These are phyloP conservation scores for Calephelis nemesis DNA, from an alignment of 1,140 invertebrate species.

Conservation along the genomic window DNA sequence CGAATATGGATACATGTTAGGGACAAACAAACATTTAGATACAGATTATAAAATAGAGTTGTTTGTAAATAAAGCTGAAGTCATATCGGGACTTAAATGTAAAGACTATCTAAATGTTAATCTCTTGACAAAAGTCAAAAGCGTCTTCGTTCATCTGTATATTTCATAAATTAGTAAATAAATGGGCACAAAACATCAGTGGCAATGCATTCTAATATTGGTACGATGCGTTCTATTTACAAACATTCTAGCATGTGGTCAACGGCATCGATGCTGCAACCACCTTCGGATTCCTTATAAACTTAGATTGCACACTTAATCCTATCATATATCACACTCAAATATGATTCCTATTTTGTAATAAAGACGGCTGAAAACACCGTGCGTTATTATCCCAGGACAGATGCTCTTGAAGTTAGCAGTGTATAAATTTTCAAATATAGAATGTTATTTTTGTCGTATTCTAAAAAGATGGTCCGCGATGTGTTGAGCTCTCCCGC, in stretches of 20 bases:
- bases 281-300: conserved; percentile 66
- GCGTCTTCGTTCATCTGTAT: neutral
- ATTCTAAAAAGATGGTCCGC: conserved; percentile 78
- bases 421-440: conserved; percentile 76
- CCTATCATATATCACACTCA: conserved; percentile 27
- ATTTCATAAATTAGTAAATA: conserved; percentile 13
- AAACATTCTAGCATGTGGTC: conserved; percentile 78
- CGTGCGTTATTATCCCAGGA: conserved; percentile 28
- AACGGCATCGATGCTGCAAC: conserved; percentile 69
- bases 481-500: conserved; percentile 78
- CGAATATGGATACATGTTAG: conserved; percentile 23
- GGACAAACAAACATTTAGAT: conserved; percentile 37
- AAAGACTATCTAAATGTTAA: neutral
- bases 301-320: conserved; percentile 53
- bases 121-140: neutral
- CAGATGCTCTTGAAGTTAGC: conserved; percentile 56
- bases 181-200: conserved; percentile 40
- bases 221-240: conserved; percentile 72
- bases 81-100: neutral
- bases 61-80: conserved; percentile 64
- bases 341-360: conserved; percentile 38
- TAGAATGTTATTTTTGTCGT: conserved; percentile 79
- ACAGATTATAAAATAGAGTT: conserved; percentile 39
- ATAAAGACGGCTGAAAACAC: conserved; percentile 42
- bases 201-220: conserved; percentile 35